These are phyloP conservation scores for Brachirus orientalis DNA, from an alignment of 2,113 vertebrate genomes.

Conservation along the genomic window DNA sequence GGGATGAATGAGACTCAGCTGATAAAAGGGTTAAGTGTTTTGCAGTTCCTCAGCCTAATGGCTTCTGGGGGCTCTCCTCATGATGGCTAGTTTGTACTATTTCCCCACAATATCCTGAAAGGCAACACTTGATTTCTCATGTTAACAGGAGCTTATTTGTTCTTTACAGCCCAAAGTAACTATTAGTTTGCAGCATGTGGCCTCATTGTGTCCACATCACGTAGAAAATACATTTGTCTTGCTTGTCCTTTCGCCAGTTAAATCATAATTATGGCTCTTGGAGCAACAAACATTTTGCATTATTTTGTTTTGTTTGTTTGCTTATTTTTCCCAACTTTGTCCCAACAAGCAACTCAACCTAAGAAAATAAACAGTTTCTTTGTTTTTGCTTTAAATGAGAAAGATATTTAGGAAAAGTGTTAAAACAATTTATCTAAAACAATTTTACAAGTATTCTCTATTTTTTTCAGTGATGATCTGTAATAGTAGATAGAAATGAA, in stretches of 20 bases:
- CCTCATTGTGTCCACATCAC: slow-evolving; percentile 68
- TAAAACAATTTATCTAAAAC: too few relatives aligned
- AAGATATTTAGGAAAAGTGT: slow-evolving; percentile 34
- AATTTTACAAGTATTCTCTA: too few relatives aligned
- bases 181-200: slow-evolving; percentile 54
- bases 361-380: slow-evolving; percentile 13
- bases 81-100: slow-evolving; percentile 37
- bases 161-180: slow-evolving; percentile 55
- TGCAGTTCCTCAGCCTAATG: slow-evolving; percentile 58
- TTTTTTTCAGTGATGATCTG: too few relatives aligned
- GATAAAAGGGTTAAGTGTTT: slow-evolving; percentile 74
- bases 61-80: slow-evolving; percentile 45
- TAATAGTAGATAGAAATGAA: too few relatives aligned
- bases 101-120: slow-evolving; percentile 24
- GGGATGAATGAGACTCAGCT: slow-evolving; percentile 40
- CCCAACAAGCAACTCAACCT: too few relatives aligned
- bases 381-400: slow-evolving; percentile 26
- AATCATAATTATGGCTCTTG: slow-evolving; percentile 55
- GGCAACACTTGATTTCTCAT: slow-evolving; percentile 29
- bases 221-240: slow-evolving; percentile 54
- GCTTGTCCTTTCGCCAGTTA: slow-evolving; percentile 12
- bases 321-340: too few relatives aligned
- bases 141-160: slow-evolving; percentile 53
- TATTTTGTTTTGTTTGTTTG: slow-evolving; percentile 17
- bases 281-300: slow-evolving; percentile 47